phyloP scores from a whole-genome alignment of 2,888 invertebrate genomes.

The Athalia circularis region DNA sequence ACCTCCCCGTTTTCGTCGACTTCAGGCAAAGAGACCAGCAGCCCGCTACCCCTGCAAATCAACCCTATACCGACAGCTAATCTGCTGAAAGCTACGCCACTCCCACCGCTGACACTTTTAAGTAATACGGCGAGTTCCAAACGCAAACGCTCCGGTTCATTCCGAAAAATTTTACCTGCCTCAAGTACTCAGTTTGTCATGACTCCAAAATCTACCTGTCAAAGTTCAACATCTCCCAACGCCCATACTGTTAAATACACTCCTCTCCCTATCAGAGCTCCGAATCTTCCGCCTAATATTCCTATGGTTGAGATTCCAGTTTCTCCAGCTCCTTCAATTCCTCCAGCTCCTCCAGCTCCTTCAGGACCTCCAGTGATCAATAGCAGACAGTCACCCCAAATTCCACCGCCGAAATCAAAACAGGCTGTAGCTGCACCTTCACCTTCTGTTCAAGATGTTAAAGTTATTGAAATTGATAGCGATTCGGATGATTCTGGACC shows the following conservation, averaged over 20 bases:
- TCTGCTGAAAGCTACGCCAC: conserved; percentile 53
- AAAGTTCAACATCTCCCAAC: background rate
- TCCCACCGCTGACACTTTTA: background rate
- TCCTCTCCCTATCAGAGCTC: background rate
- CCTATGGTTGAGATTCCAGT: conserved; percentile 3
- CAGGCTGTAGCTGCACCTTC: background rate
- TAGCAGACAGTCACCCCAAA: conserved; percentile 33
- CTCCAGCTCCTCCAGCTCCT: background rate
- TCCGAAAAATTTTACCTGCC: background rate
- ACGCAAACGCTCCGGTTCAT: background rate
- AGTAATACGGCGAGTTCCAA: background rate
- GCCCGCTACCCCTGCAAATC: conserved; percentile 44
- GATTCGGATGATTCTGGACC: conserved; percentile 60
- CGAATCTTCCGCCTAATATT: background rate
- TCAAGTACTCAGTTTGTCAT: background rate
- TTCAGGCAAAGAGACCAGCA: too few relatives aligned
- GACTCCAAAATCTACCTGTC: background rate
- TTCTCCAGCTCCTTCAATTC: background rate
- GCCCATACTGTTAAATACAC: background rate
- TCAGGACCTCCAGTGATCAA: background rate
- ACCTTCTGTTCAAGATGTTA: conserved; percentile 39
- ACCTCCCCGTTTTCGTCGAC: background rate
- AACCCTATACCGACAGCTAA: conserved; percentile 61
- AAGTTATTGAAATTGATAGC: conserved; percentile 65
- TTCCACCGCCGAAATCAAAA: conserved; percentile 49